Base-by-base conservation (phyloP, 2,888 invertebrate genomes). In the Barypeithes pellucidus region DNA sequence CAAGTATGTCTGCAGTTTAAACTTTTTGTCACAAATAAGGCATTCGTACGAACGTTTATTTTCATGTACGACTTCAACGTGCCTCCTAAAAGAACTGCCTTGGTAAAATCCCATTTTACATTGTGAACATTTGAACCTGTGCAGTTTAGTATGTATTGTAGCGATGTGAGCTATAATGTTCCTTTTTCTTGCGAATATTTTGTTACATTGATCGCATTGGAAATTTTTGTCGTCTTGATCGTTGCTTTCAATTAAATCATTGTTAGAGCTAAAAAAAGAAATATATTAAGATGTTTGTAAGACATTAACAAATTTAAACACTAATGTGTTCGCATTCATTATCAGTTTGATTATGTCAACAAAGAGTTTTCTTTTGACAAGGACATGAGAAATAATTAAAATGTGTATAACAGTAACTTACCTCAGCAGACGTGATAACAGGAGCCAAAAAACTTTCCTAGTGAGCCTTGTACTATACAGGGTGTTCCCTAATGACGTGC, bases 161-260 rank as follows among this genome's bases (percentile, higher is more conserved):
- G 67, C 72, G 14, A 66, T 63, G 36, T 77, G 77, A 9, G 50
- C 41, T 14, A 50, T 50, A 11, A 75, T 41, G 52, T 59, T 71
- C 22, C 66, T 50, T 52, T 73, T 76, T 47, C 65, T 74, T 3
- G 62, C 47, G 18, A 77, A 88, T 36, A 89, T 89, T 3, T 85
- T 84, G 2, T 87, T 85, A 71, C 90, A 90, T 69, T 89, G 89
- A 14, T 88, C 88, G 80, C 62, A 85, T 84, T 77, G 89, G 89
- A 5, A 87, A 82, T n/a, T 67, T 61, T 66, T 50, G 1, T 14
- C 14, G 2, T 29, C 52, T n/a, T 29, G 4, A 24, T 12, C 12
- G 7, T 33, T 33, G 14, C n/a, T 11, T 3, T 1, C 12, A 2
- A 5, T 50, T 22, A 50, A 24, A 50, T 22, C 9, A 11, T 12